Evolutionary conservation across 2,888 invertebrate species (phyloP).

Genomic region (Phyllotreta cruciferae): DNA sequence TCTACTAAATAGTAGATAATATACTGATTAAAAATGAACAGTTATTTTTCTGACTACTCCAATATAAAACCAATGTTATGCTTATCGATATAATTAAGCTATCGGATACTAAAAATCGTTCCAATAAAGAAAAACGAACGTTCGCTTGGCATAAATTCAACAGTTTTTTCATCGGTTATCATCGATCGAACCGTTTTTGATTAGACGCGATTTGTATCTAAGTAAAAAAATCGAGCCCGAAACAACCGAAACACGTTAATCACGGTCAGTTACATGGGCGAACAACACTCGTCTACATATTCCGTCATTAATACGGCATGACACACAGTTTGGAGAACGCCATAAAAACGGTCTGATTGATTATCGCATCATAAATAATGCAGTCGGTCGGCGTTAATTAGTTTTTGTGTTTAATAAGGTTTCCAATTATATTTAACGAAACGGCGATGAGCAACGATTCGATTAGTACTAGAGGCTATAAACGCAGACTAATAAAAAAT

Average conservation of each 20-base stretch:
- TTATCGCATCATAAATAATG: constrained; percentile 27
- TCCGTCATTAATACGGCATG: constrained; percentile 27
- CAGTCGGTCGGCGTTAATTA: constrained; percentile 24
- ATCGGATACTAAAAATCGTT: too few relatives aligned
- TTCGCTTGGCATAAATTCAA: not conserved
- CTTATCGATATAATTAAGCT: too few relatives aligned
- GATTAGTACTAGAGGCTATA: constrained; percentile 17
- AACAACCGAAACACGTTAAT: constrained; percentile 25
- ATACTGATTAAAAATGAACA: too few relatives aligned
- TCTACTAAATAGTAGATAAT: too few relatives aligned
- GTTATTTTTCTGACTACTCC: too few relatives aligned
- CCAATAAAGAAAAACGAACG: too few relatives aligned
- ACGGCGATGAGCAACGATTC: constrained; percentile 4
- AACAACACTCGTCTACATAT: constrained; percentile 28
- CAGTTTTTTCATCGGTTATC: constrained; percentile 10
- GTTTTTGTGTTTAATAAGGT: constrained; percentile 25
- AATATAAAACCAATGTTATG: too few relatives aligned
- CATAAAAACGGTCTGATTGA: constrained; percentile 29
- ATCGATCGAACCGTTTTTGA: constrained; percentile 21
- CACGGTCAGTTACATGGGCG: constrained; percentile 27
- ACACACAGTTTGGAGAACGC: constrained; percentile 24
- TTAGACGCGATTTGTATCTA: constrained; percentile 27
- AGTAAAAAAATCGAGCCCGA: constrained; percentile 13
- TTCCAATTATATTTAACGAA: constrained; percentile 20
- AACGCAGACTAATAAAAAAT: not conserved